Percentiles rank a stretch among this genome's conserved stretches.
Conservation (phyloP, 92 coral and sea anemone genomes). For the Actinernus sp. region DNA sequence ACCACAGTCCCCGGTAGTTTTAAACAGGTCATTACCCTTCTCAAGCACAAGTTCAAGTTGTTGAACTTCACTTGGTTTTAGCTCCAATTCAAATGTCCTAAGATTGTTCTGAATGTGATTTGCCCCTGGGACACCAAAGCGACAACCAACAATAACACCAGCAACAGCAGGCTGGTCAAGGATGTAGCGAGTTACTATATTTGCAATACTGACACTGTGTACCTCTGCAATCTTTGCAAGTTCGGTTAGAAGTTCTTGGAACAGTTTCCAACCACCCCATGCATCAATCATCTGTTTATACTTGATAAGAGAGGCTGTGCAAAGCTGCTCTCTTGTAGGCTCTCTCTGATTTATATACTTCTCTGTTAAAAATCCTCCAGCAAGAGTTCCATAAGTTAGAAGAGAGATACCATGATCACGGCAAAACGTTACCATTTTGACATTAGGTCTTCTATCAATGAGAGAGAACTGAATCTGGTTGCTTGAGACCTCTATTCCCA, state of each 20-base stretch:
- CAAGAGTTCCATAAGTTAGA: conserved; percentile 78
- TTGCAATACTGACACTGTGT: conserved; percentile 75
- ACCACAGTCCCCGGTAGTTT: conserved; percentile 87
- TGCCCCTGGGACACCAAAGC: conserved; percentile 78
- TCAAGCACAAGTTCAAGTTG: conserved; percentile 35
- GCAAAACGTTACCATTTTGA: conserved; percentile 74
- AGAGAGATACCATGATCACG: conserved; percentile 66
- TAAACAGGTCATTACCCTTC: conserved; percentile 78
- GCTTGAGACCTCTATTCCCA: conserved; percentile 72
- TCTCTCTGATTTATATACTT: conserved; percentile 58
- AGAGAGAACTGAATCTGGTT: conserved; percentile 88
- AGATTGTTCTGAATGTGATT: conserved; percentile 72
- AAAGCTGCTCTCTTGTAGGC: conserved; percentile 58
- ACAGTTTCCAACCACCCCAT: conserved; percentile 88
- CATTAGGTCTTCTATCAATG: conserved; percentile 82
- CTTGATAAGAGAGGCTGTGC: conserved; percentile 80
- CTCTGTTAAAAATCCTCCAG: conserved; percentile 82
- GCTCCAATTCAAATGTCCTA: conserved; percentile 50
- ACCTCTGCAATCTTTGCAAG: conserved; percentile 63
- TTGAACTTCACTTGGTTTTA: conserved; percentile 58
- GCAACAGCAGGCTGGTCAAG: conserved; percentile 86
- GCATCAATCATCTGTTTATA: conserved; percentile 90
- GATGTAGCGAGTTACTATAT: conserved; percentile 79
- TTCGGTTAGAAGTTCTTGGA: conserved; percentile 70
- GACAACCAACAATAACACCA: conserved; percentile 80